Evolutionary conservation across 2,113 vertebrate genomes (phyloP).

Genomic region (Thermophis baileyi): DNA sequence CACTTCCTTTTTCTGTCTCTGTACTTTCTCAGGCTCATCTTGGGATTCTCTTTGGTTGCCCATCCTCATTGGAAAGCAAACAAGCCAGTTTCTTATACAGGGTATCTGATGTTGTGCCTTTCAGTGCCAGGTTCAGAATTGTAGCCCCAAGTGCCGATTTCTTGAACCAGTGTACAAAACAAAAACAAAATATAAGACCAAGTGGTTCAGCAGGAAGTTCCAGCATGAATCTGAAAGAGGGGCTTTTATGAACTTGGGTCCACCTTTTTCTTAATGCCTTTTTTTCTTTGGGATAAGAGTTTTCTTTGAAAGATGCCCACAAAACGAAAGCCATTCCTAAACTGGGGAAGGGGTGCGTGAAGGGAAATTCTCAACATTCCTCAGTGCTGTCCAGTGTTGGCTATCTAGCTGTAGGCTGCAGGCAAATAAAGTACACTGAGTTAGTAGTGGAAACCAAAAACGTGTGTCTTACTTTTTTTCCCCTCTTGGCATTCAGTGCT

Average conservation of each 20-base stretch:
- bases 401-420: conserved; percentile 75
- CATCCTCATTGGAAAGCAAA: conserved; percentile 59
- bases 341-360: conserved; percentile 54
- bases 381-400: conserved; percentile 78
- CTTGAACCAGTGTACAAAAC: conserved; percentile 65
- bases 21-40: conserved; percentile 39
- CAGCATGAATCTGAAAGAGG: conserved; percentile 47
- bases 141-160: conserved; percentile 67
- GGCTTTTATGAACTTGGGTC: conserved; percentile 41
- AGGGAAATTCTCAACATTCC: conserved; percentile 74
- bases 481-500: not conserved
- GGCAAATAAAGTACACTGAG: conserved; percentile 80
- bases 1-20: not conserved
- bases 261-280: conserved; percentile 56
- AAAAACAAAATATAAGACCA: conserved; percentile 39
- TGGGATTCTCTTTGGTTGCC: conserved; percentile 43
- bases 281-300: conserved; percentile 52
- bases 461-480: conserved; percentile 58
- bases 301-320: conserved; percentile 45
- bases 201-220: conserved; percentile 58
- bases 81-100: conserved; percentile 70
- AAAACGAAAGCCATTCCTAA: conserved; percentile 67
- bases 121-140: conserved; percentile 73
- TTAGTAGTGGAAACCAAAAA: conserved; percentile 67
- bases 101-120: conserved; percentile 78